These are phyloP conservation scores for Phrixothrix hirtus DNA, from an alignment of 2,888 invertebrate genomes.

Conservation along the genomic window DNA sequence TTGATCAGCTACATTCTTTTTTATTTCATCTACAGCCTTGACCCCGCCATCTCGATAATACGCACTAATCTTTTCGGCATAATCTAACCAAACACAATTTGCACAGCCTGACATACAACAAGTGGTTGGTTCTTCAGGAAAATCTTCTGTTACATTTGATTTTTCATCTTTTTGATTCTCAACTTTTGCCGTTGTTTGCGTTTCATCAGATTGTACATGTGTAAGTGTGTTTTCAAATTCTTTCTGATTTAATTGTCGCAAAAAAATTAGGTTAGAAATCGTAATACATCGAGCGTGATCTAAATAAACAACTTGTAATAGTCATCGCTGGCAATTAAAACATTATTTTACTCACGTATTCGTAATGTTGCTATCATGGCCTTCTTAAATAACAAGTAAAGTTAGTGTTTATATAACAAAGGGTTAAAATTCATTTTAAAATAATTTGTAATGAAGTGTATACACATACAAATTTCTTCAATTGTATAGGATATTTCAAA, in stretches of 20 bases:
- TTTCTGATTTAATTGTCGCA: background rate
- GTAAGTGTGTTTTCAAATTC: background rate
- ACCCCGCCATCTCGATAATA: constrained; percentile 66
- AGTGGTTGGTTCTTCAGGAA: constrained; percentile 74
- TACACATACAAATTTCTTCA: too few relatives aligned
- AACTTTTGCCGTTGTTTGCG: background rate
- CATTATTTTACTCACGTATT: too few relatives aligned
- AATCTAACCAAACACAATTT: constrained; percentile 91
- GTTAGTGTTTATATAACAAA: too few relatives aligned
- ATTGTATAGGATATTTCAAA: too few relatives aligned
- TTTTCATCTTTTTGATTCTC: background rate
- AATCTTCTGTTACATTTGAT: constrained; percentile 8
- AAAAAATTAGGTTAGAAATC: background rate
- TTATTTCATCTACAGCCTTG: constrained; percentile 69
- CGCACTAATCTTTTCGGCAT: constrained; percentile 75
- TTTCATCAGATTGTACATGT: background rate
- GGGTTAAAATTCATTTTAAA: too few relatives aligned
- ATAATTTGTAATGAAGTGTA: too few relatives aligned
- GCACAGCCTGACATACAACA: constrained; percentile 93
- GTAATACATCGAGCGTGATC: background rate
- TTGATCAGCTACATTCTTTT: constrained; percentile 76
- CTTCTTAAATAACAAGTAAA: too few relatives aligned
- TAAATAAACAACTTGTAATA: too few relatives aligned
- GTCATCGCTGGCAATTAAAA: too few relatives aligned
- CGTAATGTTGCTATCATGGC: too few relatives aligned